These are phyloP conservation scores for Mesorhabditis spiculigera DNA, from an alignment of 2,888 invertebrate genomes.

Conservation along the genomic window DNA sequence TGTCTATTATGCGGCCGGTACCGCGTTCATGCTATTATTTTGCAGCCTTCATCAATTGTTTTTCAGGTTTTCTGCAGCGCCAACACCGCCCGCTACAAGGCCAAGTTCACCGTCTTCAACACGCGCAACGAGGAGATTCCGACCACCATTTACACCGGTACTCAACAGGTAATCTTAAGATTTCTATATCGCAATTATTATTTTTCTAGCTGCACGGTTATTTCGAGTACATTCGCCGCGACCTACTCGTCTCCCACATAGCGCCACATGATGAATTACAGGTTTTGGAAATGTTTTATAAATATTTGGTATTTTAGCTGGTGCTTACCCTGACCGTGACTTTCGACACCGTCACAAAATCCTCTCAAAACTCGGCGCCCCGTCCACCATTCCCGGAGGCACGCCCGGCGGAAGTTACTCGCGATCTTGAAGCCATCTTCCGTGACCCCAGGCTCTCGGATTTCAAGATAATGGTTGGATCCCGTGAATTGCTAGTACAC, in stretches of 20 bases:
- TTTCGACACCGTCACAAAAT: conserved; percentile 54
- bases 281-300: not conserved
- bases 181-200: not conserved
- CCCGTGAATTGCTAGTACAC: conserved; percentile 30
- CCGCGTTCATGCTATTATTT: not conserved
- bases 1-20: not conserved
- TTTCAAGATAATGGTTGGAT: conserved; percentile 46
- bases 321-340: conserved; percentile 50
- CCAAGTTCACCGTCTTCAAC: conserved; percentile 55
- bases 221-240: conserved; percentile 58
- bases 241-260: conserved; percentile 44
- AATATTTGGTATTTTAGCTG: conserved; percentile 15
- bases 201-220: conserved; percentile 52
- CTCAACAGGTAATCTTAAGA: conserved; percentile 45
- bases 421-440: conserved; percentile 43
- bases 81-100: conserved; percentile 34
- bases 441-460: conserved; percentile 44
- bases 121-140: conserved; percentile 52
- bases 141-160: conserved; percentile 57
- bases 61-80: conserved; percentile 41
- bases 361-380: conserved; percentile 24
- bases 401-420: conserved; percentile 34
- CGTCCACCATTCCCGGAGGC: conserved; percentile 9
- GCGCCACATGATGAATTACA: conserved; percentile 50
- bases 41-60: not conserved